Evolutionary conservation across 2,797 vertebrate genomes (phyloP).

Genomic region (Rhodeus uyekii): DNA sequence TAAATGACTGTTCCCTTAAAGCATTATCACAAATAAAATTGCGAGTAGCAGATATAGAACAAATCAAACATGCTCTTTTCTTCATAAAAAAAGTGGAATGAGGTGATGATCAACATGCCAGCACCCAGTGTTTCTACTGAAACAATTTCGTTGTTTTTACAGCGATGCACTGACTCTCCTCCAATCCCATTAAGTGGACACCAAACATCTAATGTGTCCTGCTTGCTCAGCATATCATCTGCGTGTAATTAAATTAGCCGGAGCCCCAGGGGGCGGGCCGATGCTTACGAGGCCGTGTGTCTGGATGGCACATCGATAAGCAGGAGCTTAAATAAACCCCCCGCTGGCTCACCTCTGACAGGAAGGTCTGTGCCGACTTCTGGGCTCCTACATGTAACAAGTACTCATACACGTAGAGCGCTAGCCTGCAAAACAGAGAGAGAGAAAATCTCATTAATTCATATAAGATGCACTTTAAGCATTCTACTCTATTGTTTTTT

Average conservation of each 20-base stretch:
- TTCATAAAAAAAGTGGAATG: neutral
- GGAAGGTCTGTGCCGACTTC: slow-evolving; percentile 96
- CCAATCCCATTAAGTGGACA: slow-evolving; percentile 54
- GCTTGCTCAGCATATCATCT: slow-evolving; percentile 52
- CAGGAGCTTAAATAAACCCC: slow-evolving; percentile 13
- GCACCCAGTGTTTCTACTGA: neutral
- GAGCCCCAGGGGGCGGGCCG: slow-evolving; percentile 5
- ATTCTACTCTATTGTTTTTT: neutral
- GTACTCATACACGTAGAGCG: slow-evolving; percentile 94
- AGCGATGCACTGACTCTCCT: slow-evolving; percentile 31
- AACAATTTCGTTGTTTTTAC: slow-evolving; percentile 37
- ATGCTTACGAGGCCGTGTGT: slow-evolving; percentile 25
- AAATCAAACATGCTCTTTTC: neutral
- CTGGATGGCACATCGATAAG: slow-evolving; percentile 31
- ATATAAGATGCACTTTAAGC: neutral
- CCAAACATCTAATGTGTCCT: slow-evolving; percentile 50
- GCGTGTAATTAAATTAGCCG: slow-evolving; percentile 54
- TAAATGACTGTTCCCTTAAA: slow-evolving; percentile 11
- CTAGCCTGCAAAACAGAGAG: slow-evolving; percentile 79
- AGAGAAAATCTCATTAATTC: slow-evolving; percentile 8
- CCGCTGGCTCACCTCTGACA: slow-evolving; percentile 87
- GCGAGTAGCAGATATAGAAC: neutral
- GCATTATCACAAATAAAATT: neutral
- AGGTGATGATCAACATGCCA: slow-evolving; percentile 10
- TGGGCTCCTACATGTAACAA: slow-evolving; percentile 94